Evolutionary conservation across 1,140 invertebrate species (phyloP).

Genomic region (Lasaia peninsularis): DNA sequence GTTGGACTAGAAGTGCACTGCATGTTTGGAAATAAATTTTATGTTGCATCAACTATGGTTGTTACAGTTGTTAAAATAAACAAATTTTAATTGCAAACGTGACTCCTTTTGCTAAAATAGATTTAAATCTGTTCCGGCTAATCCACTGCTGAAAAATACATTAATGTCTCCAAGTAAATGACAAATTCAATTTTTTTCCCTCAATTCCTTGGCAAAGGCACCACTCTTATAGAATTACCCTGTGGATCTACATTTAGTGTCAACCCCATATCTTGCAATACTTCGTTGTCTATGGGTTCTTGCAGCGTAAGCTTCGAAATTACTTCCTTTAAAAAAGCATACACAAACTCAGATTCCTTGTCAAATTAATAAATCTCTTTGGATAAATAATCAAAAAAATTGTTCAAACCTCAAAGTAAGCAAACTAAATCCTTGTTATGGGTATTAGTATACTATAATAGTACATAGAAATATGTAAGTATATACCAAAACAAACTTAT

Average conservation of each 20-base stretch:
- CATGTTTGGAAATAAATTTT: too few species aligned
- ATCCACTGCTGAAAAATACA: background rate
- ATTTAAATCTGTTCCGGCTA: background rate
- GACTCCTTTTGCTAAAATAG: background rate
- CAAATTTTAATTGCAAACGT: too few species aligned
- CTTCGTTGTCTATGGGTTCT: slow-evolving; percentile 77
- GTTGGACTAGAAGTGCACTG: too few species aligned
- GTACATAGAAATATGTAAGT: too few species aligned
- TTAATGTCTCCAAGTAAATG: too few species aligned
- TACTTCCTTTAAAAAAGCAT: slow-evolving; percentile 63
- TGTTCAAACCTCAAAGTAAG: too few species aligned
- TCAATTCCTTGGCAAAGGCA: slow-evolving; percentile 48
- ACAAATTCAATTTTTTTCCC: background rate
- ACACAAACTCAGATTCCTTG: background rate
- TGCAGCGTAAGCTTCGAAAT: slow-evolving; percentile 80
- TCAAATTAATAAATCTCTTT: background rate
- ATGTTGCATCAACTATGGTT: too few species aligned
- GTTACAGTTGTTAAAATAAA: too few species aligned
- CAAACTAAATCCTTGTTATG: too few species aligned
- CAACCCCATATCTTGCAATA: slow-evolving; percentile 72
- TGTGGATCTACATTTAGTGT: slow-evolving; percentile 64
- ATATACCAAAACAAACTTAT: too few species aligned
- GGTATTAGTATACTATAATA: too few species aligned
- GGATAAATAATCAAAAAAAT: too few species aligned
- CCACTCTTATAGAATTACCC: slow-evolving; percentile 61